A percentile compares a stretch with the other conserved stretches of the same genome.
Conservation (phyloP, 2,797 vertebrate genomes). For the Telmatherina bonti region DNA sequence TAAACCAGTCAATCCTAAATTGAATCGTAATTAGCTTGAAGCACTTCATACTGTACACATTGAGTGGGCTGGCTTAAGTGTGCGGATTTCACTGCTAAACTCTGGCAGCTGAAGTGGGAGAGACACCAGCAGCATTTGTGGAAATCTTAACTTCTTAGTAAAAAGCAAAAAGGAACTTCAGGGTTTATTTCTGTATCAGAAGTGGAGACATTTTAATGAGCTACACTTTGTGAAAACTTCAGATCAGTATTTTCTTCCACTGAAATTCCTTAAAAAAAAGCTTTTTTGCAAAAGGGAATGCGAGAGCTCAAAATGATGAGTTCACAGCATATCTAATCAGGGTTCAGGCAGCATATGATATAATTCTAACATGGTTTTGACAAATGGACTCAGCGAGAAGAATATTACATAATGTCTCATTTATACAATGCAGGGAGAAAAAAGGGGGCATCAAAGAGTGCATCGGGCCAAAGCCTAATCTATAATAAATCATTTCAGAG, state of each 20-base stretch:
- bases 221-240: conserved; percentile 2
- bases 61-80: conserved; percentile 37
- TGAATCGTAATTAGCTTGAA: conserved; percentile 55
- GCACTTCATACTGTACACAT: conserved; percentile 32
- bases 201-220: conserved; percentile 4
- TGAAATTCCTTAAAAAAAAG: conserved; percentile 40
- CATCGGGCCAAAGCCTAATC: conserved; percentile 54
- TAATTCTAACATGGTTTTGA: conserved; percentile 67
- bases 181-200: background rate
- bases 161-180: conserved; percentile 1
- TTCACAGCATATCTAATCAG: conserved; percentile 62
- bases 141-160: background rate
- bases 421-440: conserved; percentile 68
- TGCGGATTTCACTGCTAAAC: conserved; percentile 30
- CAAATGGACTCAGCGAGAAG: conserved; percentile 48
- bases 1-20: conserved; percentile 38
- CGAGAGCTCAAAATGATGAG: conserved; percentile 46
- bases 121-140: background rate
- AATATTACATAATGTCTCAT: conserved; percentile 72
- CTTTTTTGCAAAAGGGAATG: conserved; percentile 26
- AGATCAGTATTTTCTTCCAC: conserved; percentile 6
- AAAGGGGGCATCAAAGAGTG: conserved; percentile 49
- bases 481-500: conserved; percentile 59
- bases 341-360: conserved; percentile 55
- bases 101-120: conserved; percentile 21